These are phyloP conservation scores for Andrena cerasifolii DNA, from an alignment of 1,140 invertebrate species.

Conservation along the genomic window DNA sequence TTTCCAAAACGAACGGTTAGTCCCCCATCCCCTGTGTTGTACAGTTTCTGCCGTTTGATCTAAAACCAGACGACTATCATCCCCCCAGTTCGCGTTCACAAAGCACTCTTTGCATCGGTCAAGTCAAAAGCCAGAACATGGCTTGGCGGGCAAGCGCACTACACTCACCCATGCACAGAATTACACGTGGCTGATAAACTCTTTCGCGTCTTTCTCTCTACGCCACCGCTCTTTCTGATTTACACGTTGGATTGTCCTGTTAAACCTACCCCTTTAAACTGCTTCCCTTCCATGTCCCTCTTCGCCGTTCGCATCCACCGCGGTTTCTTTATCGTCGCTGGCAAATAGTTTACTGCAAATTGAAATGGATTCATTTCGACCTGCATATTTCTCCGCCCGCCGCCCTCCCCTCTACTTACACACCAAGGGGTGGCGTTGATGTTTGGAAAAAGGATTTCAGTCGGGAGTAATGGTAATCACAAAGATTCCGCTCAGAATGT, in stretches of 20 bases:
- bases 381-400: conserved; percentile 27
- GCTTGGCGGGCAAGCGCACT: no score
- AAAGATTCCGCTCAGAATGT: conserved; percentile 77
- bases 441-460: conserved; percentile 74
- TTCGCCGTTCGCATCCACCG: background rate
- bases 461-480: conserved; percentile 80
- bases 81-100: no score
- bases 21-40: no score
- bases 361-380: conserved; percentile 74
- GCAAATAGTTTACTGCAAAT: conserved; percentile 78
- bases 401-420: background rate
- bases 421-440: conserved; percentile 54
- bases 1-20: no score
- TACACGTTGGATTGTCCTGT: background rate
- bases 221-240: conserved; percentile 9
- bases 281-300: background rate
- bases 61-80: no score
- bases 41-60: no score
- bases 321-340: conserved; percentile 35
- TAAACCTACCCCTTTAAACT: background rate
- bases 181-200: no score
- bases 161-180: no score
- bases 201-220: no score
- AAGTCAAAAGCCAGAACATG: no score
- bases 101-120: no score